Conservation (phyloP, 1,140 invertebrate species). For the Hylaeus volcanicus region DNA sequence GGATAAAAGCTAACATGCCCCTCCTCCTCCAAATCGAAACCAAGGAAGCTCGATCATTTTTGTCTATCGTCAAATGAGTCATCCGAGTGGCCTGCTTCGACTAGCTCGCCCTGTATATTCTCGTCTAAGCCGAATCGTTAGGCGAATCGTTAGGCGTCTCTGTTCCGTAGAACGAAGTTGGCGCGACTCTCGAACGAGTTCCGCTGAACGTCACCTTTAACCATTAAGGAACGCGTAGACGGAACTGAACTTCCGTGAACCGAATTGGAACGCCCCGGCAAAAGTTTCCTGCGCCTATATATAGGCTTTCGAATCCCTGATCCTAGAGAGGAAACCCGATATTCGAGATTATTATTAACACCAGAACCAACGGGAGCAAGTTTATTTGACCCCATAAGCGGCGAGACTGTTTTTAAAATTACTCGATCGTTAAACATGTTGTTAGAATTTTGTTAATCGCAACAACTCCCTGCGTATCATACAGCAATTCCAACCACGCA, state of each 20-base stretch:
- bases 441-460: no score
- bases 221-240: conserved; percentile 19
- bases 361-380: neutral
- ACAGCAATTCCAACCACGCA: no score
- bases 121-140: conserved; percentile 30
- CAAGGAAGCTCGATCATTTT: no score
- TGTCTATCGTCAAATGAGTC: no score
- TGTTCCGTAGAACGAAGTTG: conserved; percentile 56
- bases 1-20: no score
- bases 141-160: conserved; percentile 16
- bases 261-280: conserved; percentile 29
- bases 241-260: conserved; percentile 42
- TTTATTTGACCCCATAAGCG: no score
- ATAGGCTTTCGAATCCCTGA: neutral
- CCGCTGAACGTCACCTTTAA: conserved; percentile 40
- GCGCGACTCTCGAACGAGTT: conserved; percentile 43
- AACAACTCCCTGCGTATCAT: no score
- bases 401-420: no score
- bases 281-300: conserved; percentile 9
- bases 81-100: no score
- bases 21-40: no score
- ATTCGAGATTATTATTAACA: conserved; percentile 35
- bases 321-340: conserved; percentile 38
- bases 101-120: conserved; percentile 24
- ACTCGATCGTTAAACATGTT: no score